Evolutionary conservation across 2,888 invertebrate genomes (phyloP), one percentile per base, ranked within the genome.

Genomic region (Deilephila elpenor): DNA sequence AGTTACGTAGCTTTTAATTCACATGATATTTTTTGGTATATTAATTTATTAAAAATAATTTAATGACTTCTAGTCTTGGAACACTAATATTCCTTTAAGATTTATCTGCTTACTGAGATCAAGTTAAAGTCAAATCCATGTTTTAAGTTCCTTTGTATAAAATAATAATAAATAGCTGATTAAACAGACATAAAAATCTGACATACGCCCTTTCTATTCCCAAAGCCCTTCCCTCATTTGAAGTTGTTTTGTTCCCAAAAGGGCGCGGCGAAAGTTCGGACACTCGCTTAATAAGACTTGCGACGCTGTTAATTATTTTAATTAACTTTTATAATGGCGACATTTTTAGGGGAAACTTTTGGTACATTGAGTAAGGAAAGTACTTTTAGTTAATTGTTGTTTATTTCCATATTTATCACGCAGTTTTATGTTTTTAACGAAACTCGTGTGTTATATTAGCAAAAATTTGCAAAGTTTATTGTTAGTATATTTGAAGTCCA

Each of bases 261-360:
- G 29, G 29, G 67, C 20, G 25, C 20, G 25, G 37, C 14, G n/a
- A 34, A 67, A 67, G 51, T 67, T 67, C 25, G 67, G 51, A 67
- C 67, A 67, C 44, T 51, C 51, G 25, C 44, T 67, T 67, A 67
- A 67, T 67, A 67, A 67, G 14, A 25, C 44, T 44, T 53, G 53
- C 20, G 37, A 64, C 20, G 37, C 20, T 64, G 51, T 67, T 67
- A 51, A 67, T 67, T 67, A 67, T 44, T 5, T 67, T 67, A 67
- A 67, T 67, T 67, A 67, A 51, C 67, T 67, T 67, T 64, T 64
- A 56, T 56, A 56, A 56, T n/a, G 56, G 56, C n/a, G n/a, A 17
- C 56, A 56, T 56, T 56, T 37, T 20, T 70, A 71, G 32, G 19
- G 70, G 20, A 60, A 70, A 44, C 25, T 67, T 67, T 67, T 51